Conservation (phyloP, 2,888 invertebrate genomes). For the Eutolmus rufibarbis region DNA sequence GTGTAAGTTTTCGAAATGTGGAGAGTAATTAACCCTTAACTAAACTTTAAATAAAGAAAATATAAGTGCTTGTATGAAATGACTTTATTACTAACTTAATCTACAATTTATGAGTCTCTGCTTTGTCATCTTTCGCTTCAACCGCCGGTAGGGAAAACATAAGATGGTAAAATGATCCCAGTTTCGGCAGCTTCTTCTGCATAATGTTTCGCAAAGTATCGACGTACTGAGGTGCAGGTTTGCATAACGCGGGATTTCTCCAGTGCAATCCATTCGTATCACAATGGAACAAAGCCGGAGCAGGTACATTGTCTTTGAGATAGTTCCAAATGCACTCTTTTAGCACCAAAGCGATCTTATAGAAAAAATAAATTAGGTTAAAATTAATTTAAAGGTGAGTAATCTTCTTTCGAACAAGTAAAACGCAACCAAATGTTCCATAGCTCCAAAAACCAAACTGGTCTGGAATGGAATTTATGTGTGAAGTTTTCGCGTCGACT, state of each 20-base stretch:
- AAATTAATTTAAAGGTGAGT: neutral
- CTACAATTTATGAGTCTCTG: neutral
- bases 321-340: slow-evolving; percentile 90
- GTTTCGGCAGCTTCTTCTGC: slow-evolving; percentile 77
- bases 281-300: slow-evolving; percentile 78
- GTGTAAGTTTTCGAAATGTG: neutral
- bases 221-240: slow-evolving; percentile 77
- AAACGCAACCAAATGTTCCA: too few relatives aligned
- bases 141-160: slow-evolving; percentile 68
- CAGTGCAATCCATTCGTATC: slow-evolving; percentile 75
- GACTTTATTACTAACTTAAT: neutral
- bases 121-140: slow-evolving; percentile 47
- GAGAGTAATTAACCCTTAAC: neutral
- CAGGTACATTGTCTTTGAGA: slow-evolving; percentile 86
- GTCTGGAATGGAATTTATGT: too few relatives aligned
- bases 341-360: slow-evolving; percentile 77
- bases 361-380: slow-evolving; percentile 49
- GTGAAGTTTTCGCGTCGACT: too few relatives aligned
- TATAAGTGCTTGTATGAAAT: neutral
- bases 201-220: slow-evolving; percentile 81
- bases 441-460: too few relatives aligned
- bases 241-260: slow-evolving; percentile 77
- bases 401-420: too few relatives aligned
- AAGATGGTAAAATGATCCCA: slow-evolving; percentile 79
- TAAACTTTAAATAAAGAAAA: neutral